Conservation (phyloP, 2,113 vertebrate genomes). For the Gopherus flavomarginatus region DNA sequence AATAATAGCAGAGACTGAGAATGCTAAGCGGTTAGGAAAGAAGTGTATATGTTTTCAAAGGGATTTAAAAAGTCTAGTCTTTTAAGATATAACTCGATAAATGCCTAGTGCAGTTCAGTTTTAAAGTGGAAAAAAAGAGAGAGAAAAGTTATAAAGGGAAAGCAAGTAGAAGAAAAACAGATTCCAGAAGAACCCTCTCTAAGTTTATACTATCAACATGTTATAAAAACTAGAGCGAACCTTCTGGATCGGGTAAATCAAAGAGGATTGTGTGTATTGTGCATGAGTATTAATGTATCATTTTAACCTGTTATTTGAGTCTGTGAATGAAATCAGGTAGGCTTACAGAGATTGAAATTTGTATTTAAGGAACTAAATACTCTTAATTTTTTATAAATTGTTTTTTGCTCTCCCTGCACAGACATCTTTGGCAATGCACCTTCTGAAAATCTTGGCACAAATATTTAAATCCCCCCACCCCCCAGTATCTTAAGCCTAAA, state of each 20-base stretch:
- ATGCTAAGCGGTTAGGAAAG: not conserved
- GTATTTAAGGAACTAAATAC: conserved; percentile 5
- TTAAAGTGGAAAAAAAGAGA: conserved; percentile 26
- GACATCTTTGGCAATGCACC: conserved; percentile 57
- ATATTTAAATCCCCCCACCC: conserved; percentile 31
- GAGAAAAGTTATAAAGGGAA: conserved; percentile 21
- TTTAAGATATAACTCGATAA: conserved; percentile 16
- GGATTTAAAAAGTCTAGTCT: conserved; percentile 43
- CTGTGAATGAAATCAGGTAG: conserved; percentile 13
- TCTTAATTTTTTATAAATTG: not conserved
- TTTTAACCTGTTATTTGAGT: not conserved
- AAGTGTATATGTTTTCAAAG: not conserved
- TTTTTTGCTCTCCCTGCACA: conserved; percentile 36
- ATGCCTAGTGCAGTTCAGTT: conserved; percentile 27
- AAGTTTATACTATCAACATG: conserved; percentile 43
- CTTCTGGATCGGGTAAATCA: conserved; percentile 32
- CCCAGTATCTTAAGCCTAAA: conserved; percentile 26
- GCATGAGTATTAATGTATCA: not conserved
- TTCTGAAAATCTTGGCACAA: conserved; percentile 42
- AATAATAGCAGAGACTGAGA: conserved; percentile 46
- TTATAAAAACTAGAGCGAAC: conserved; percentile 31
- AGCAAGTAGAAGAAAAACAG: conserved; percentile 31
- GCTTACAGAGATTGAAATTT: not conserved
- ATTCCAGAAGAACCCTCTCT: not conserved
- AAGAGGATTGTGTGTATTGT: not conserved